Evolutionary conservation across 2,888 invertebrate genomes (phyloP), one percentile per base, ranked within the genome.

Genomic region (Sinhomidia bicolor): DNA sequence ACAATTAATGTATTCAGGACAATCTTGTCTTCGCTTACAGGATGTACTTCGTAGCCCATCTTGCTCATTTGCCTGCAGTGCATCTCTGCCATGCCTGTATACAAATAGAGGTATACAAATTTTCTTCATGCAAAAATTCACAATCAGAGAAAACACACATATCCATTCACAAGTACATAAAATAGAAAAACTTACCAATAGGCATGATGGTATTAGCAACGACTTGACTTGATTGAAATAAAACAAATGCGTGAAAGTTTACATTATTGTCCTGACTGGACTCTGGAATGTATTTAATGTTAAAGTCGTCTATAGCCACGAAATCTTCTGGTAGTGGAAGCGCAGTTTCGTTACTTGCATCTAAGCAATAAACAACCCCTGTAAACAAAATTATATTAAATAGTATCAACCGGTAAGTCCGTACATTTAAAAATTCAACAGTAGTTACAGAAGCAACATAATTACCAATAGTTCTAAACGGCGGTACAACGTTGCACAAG

Each of bases 391-490:
- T 65, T 32, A 26, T 6, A 65, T 26, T 23, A 29, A 23, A 12
- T 26, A 23, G 23, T 26, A 23, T 57, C 7, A 51, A 7, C 4
- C 51, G 12, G 3, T 54, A 17, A 54, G 54, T 17, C 2, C 12
- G 54, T n/a, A n/a, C n/a, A n/a, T n/a, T n/a, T n/a, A n/a, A n/a
- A n/a, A n/a, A n/a, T n/a, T n/a, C n/a, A n/a, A n/a, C n/a, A n/a
- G n/a, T n/a, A n/a, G n/a, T n/a, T n/a, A n/a, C n/a, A n/a, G n/a
- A n/a, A n/a, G n/a, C n/a, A n/a, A n/a, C n/a, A n/a, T n/a, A n/a
- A n/a, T 14, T 78, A 88, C 88, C 88, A 71, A 88, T 88, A 14
- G 88, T 88, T 20, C 84, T 36, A 74, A 88, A 88, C 3, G 88
- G 88, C 10, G 88, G 88, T 17, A 88, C 88, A 17, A 88, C 79